phyloP scores from a whole-genome alignment of 2,113 vertebrate species.

The Candoia aspera region DNA sequence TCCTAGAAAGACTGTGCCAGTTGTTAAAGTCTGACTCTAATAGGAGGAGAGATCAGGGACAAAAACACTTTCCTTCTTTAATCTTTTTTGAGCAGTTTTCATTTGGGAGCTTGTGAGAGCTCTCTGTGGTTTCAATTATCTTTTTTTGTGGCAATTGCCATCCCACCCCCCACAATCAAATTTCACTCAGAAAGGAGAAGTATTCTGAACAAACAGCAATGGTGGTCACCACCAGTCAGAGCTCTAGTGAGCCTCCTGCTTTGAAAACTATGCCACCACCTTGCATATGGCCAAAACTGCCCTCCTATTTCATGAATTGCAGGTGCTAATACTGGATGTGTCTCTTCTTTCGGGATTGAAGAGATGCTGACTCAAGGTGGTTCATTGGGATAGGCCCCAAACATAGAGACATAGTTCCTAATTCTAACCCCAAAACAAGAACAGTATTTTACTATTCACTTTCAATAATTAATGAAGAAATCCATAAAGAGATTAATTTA shows the following conservation, averaged over 20 bases:
- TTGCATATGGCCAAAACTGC: not conserved
- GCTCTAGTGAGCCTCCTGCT: not conserved
- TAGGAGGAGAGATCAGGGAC: not conserved
- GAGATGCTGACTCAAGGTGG: not conserved
- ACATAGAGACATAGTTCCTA: not conserved
- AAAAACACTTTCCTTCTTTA: not conserved
- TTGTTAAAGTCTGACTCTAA: not conserved
- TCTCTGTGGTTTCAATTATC: not conserved
- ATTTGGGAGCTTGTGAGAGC: not conserved
- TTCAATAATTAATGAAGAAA: not conserved
- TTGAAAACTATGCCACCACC: not conserved
- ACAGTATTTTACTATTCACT: not conserved
- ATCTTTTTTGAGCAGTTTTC: not conserved
- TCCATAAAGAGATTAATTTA: not conserved
- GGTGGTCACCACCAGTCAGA: not conserved
- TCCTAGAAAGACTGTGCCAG: not conserved
- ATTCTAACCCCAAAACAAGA: too few species aligned
- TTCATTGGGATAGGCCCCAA: not conserved
- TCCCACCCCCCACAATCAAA: not conserved
- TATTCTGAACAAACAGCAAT: not conserved
- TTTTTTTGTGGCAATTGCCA: not conserved
- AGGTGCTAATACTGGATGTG: not conserved
- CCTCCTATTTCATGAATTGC: not conserved
- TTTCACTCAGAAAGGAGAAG: not conserved
- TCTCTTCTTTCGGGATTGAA: not conserved